These are phyloP conservation scores for Apteryx mantelli DNA, from an alignment of 2,113 vertebrate genomes.

Conservation along the genomic window DNA sequence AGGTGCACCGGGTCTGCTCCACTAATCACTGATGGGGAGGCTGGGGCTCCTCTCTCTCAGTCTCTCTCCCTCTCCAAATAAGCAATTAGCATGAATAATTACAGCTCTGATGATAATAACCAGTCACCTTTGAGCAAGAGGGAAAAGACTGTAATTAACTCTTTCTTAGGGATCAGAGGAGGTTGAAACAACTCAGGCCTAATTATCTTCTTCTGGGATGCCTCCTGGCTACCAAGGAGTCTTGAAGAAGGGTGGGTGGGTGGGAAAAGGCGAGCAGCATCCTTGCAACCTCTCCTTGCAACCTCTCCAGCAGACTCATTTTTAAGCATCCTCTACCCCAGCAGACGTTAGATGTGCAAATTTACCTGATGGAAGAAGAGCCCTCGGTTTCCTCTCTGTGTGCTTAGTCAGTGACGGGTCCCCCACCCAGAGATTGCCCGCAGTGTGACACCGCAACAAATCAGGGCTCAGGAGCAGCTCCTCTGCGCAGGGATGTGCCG, in stretches of 20 bases:
- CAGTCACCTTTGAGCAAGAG: constrained; percentile 73
- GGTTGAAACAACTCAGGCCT: constrained; percentile 26
- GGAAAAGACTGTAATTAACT: constrained; percentile 74
- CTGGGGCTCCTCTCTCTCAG: not conserved
- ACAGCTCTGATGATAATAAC: constrained; percentile 68
- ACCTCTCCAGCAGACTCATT: not conserved
- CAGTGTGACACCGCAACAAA: fast-evolving
- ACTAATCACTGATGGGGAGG: constrained; percentile 1
- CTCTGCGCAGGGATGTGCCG: fast-evolving
- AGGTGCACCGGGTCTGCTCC: constrained; percentile 48
- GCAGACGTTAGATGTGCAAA: not conserved
- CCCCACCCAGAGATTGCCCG: not conserved
- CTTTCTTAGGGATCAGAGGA: constrained; percentile 68
- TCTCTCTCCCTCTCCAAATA: constrained; percentile 65
- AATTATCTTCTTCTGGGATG: not conserved
- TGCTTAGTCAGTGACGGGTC: not conserved
- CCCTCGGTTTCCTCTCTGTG: not conserved
- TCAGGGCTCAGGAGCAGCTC: not conserved
- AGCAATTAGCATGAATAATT: constrained; percentile 80
- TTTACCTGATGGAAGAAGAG: not conserved
- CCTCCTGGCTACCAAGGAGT: not conserved
- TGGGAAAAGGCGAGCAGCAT: not conserved
- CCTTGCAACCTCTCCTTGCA: not conserved
- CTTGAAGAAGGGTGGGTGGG: not conserved
- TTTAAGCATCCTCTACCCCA: not conserved